These are phyloP conservation scores for Brachyopa scutellaris DNA, from an alignment of 2,888 invertebrate genomes.

Conservation along the genomic window DNA sequence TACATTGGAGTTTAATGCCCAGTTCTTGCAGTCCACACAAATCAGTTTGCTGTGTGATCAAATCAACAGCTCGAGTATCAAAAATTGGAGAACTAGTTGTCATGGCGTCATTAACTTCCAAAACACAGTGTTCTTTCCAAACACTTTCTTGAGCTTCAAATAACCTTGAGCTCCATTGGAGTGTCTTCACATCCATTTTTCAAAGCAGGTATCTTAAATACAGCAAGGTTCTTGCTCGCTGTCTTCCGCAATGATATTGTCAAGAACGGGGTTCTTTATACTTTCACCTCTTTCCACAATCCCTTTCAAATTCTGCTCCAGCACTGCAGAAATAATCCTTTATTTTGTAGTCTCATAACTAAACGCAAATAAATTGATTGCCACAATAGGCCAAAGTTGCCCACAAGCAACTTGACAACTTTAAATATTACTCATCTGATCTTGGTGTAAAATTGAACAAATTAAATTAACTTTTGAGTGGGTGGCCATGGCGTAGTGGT, in stretches of 20 bases:
- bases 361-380: background rate
- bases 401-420: slow-evolving; percentile 50
- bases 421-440: slow-evolving; percentile 33
- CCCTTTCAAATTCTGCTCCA: too few relatives aligned
- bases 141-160: slow-evolving; percentile 36
- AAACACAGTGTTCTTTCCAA: slow-evolving; percentile 38
- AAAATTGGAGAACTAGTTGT: slow-evolving; percentile 16
- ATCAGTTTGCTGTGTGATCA: slow-evolving; percentile 42
- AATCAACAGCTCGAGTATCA: slow-evolving; percentile 25
- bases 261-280: slow-evolving; percentile 41
- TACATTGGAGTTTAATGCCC: slow-evolving; percentile 34
- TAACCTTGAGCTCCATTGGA: slow-evolving; percentile 25
- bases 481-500: too few relatives aligned
- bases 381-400: slow-evolving; percentile 43
- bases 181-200: slow-evolving; percentile 56
- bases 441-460: slow-evolving; percentile 1
- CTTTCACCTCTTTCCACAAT: slow-evolving; percentile 55
- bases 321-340: background rate
- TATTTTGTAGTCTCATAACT: too few relatives aligned
- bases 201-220: slow-evolving; percentile 35
- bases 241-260: slow-evolving; percentile 38
- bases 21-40: slow-evolving; percentile 41
- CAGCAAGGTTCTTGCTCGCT: slow-evolving; percentile 30
- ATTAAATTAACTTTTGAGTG: background rate
- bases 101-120: slow-evolving; percentile 3